A percentile compares a stretch with the other conserved stretches of the same genome.
phyloP scores from a whole-genome alignment of 2,888 invertebrate species.

The Drosophila recens region DNA sequence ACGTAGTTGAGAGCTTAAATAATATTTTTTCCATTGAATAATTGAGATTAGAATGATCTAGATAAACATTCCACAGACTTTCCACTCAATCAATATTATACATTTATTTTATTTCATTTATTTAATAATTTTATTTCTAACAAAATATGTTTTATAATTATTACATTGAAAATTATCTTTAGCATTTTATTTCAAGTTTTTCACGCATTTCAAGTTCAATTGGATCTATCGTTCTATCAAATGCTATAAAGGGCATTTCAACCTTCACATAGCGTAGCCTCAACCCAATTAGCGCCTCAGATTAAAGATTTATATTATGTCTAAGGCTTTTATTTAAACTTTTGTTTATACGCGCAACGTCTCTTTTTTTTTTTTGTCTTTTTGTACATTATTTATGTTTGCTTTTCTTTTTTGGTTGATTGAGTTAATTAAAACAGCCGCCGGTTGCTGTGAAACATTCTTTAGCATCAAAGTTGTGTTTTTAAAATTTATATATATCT shows the following conservation, averaged over 20 bases:
- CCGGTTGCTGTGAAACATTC: slow-evolving; percentile 20
- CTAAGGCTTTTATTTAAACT: slow-evolving; percentile 26
- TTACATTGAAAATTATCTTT: no score
- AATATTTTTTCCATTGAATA: not conserved
- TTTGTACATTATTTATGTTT: slow-evolving; percentile 39
- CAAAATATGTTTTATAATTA: not conserved
- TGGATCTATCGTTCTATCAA: not conserved
- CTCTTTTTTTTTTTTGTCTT: slow-evolving; percentile 54
- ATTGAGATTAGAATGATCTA: no score
- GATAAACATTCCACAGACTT: not conserved
- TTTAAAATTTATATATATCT: not conserved
- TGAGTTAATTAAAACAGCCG: slow-evolving; percentile 14
- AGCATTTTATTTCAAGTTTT: no score
- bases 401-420: slow-evolving; percentile 1
- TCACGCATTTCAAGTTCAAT: slow-evolving; percentile 49
- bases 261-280: slow-evolving; percentile 21
- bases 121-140: no score
- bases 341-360: slow-evolving; percentile 39
- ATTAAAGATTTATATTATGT: slow-evolving; percentile 25
- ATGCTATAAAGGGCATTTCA: slow-evolving; percentile 29
- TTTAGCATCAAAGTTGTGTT: slow-evolving; percentile 12
- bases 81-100: no score
- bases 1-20: not conserved
- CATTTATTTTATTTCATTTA: no score
- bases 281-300: slow-evolving; percentile 34